These are phyloP conservation scores for Torymus auratus DNA, from an alignment of 2,888 invertebrate genomes.

Conservation along the genomic window DNA sequence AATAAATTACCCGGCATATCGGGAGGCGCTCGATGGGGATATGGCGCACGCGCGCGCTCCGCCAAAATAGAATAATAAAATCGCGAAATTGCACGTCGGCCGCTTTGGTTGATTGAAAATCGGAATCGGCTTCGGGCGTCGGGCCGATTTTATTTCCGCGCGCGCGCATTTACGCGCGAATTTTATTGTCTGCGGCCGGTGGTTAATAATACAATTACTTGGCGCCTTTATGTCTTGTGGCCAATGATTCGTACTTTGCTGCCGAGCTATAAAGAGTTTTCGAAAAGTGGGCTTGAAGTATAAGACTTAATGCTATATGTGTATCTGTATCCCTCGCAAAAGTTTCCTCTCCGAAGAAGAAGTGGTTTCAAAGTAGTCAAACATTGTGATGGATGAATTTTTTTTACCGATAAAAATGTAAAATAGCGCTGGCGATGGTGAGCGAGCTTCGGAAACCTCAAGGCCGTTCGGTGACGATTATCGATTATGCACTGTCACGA, in stretches of 20 bases:
- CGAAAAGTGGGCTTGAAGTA: too few species aligned
- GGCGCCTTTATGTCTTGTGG: background rate
- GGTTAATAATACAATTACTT: slow-evolving; percentile 9
- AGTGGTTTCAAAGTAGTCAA: too few species aligned
- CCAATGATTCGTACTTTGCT: background rate
- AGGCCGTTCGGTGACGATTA: too few species aligned
- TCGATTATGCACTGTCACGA: too few species aligned
- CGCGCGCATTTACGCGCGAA: slow-evolving; percentile 8
- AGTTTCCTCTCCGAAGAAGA: too few species aligned
- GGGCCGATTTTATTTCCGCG: slow-evolving; percentile 23
- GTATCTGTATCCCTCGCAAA: too few species aligned
- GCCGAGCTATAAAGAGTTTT: background rate
- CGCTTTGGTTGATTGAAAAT: slow-evolving; percentile 31
- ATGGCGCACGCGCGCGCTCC: background rate
- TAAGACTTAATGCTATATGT: too few species aligned
- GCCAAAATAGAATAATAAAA: slow-evolving; percentile 26
- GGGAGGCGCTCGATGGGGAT: slow-evolving; percentile 24
- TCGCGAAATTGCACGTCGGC: background rate
- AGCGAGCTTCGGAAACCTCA: too few species aligned
- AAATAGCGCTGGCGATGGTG: too few species aligned
- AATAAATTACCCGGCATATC: background rate
- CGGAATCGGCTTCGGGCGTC: background rate
- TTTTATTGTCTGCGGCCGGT: slow-evolving; percentile 32
- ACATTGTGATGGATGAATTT: too few species aligned
- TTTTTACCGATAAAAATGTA: too few species aligned